These are phyloP conservation scores for Lysandra coridon DNA, from an alignment of 2,888 invertebrate genomes.

Conservation along the genomic window DNA sequence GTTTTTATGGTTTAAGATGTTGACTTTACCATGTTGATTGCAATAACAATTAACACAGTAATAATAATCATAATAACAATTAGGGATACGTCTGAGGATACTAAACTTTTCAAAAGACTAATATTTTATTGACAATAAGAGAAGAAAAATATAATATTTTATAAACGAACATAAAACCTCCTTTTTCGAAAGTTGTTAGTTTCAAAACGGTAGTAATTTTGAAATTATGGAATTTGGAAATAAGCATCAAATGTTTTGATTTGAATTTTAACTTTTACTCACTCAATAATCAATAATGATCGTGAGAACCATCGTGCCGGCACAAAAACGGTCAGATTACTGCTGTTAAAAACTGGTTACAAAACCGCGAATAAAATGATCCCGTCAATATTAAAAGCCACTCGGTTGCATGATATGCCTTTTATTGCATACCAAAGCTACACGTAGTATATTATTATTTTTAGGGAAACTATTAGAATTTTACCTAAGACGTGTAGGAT, in stretches of 20 bases:
- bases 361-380: slow-evolving; percentile 10
- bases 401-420: background rate
- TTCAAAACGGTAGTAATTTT: background rate
- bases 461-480: too few species aligned
- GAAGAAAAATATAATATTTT: too few species aligned
- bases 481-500: too few species aligned
- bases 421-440: background rate
- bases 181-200: too few species aligned
- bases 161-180: too few species aligned
- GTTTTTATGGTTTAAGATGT: background rate
- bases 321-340: slow-evolving; percentile 7
- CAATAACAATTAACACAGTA: background rate
- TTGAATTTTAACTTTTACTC: background rate
- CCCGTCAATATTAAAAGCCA: background rate
- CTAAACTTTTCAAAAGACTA: too few species aligned
- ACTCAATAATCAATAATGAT: background rate
- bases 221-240: background rate
- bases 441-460: background rate
- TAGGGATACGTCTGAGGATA: background rate
- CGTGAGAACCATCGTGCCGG: slow-evolving; percentile 8
- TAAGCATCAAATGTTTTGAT: background rate
- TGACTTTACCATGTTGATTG: background rate
- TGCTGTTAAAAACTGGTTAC: slow-evolving; percentile 16
- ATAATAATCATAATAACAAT: background rate
- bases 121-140: too few species aligned